phyloP scores from a whole-genome alignment of 2,888 invertebrate species.

The Urechis unicinctus region DNA sequence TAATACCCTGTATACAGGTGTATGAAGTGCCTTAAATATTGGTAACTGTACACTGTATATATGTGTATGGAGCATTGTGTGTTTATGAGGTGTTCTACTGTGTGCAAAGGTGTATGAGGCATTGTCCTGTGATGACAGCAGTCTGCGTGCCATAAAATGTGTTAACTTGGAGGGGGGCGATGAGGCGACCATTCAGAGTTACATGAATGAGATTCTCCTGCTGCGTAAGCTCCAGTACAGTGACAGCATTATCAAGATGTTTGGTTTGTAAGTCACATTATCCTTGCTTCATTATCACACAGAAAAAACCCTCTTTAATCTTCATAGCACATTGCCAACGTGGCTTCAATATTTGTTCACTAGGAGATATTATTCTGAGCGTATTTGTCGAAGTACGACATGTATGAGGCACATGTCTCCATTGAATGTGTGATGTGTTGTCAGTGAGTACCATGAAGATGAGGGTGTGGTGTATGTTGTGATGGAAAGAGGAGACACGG shows the following conservation, averaged over 20 bases:
- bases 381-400: neutral
- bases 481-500: constrained; percentile 87
- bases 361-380: too few species aligned
- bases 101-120: constrained; percentile 64
- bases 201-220: constrained; percentile 81
- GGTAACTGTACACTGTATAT: too few species aligned
- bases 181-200: constrained; percentile 67
- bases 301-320: too few species aligned
- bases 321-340: too few species aligned
- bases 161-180: constrained; percentile 70
- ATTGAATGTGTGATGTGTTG: neutral
- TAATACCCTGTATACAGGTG: too few species aligned
- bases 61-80: too few species aligned
- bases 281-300: too few species aligned
- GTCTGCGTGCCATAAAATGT: constrained; percentile 67
- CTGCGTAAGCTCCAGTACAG: constrained; percentile 71
- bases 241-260: constrained; percentile 74
- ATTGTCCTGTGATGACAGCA: constrained; percentile 46
- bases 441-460: constrained; percentile 66
- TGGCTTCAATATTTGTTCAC: too few species aligned
- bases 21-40: too few species aligned
- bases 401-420: too few species aligned
- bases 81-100: constrained; percentile 3
- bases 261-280: constrained; percentile 82
- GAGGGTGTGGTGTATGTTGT: constrained; percentile 67